Conservation (phyloP, 2,797 vertebrate species). For the Acipenser oxyrinchus region DNA sequence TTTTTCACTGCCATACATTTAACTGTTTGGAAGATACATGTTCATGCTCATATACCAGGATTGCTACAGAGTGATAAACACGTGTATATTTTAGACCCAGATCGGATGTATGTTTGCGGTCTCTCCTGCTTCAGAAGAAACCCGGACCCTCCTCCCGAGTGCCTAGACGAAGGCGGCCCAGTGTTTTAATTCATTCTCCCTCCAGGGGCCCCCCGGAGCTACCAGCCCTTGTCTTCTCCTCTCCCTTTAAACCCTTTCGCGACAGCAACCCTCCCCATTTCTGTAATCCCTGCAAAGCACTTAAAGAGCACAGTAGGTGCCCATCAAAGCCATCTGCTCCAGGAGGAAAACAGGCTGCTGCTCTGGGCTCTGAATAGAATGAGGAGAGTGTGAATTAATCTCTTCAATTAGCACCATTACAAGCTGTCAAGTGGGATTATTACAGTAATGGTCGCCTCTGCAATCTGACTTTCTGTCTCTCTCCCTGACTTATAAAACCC, state of each 20-base stretch:
- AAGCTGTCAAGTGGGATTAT: conserved; percentile 90
- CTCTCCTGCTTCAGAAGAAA: background rate
- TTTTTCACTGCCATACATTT: too few relatives aligned
- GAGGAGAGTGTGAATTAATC: conserved; percentile 86
- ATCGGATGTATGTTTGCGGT: background rate
- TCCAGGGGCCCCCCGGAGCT: conserved; percentile 43
- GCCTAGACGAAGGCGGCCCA: conserved; percentile 56
- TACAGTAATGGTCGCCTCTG: conserved; percentile 83
- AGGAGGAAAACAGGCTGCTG: conserved; percentile 83
- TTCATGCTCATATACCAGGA: too few relatives aligned
- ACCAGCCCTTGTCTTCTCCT: conserved; percentile 40
- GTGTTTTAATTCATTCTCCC: conserved; percentile 63
- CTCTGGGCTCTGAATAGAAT: conserved; percentile 74
- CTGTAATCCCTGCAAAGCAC: conserved; percentile 99
- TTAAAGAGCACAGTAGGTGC: conserved; percentile 99
- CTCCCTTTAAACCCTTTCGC: conserved; percentile 44
- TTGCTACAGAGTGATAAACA: background rate
- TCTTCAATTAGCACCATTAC: conserved; percentile 99
- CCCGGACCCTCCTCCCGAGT: conserved; percentile 25
- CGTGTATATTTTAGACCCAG: background rate
- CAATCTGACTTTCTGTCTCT: conserved; percentile 38
- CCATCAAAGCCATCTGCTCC: conserved; percentile 99
- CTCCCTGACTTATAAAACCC: background rate
- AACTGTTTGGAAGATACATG: too few relatives aligned
- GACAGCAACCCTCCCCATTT: conserved; percentile 71